phyloP scores from a whole-genome alignment of 2,797 vertebrate species.

The Bucorvus abyssinicus region DNA sequence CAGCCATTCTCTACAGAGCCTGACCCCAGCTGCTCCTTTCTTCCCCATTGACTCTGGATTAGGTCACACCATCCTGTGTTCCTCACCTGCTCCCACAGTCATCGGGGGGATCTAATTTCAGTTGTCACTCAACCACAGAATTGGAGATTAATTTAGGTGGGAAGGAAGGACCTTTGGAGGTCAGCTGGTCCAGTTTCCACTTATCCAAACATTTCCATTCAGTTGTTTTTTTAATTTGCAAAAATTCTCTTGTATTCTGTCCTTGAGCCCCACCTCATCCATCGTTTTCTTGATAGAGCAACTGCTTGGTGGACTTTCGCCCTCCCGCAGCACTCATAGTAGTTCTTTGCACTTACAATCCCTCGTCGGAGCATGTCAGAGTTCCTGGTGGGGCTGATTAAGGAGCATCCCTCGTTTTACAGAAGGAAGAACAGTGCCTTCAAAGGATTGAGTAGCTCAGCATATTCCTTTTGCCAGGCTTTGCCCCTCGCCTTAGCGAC shows the following conservation, averaged over 20 bases:
- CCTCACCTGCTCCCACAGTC: background rate
- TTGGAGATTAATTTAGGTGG: background rate
- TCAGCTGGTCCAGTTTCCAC: background rate
- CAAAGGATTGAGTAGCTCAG: background rate
- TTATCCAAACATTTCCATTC: background rate
- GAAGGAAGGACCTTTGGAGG: background rate
- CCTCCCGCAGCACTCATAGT: accelerated
- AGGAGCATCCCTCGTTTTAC: background rate
- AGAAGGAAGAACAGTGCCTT: background rate
- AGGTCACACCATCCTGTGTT: background rate
- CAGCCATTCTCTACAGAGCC: background rate
- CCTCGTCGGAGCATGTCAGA: background rate
- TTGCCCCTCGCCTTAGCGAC: accelerated
- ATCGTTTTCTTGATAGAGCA: background rate
- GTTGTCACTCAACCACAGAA: background rate
- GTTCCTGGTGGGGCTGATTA: background rate
- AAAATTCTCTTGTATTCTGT: background rate
- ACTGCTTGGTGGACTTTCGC: background rate
- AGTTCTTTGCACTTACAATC: background rate
- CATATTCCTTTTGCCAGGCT: background rate
- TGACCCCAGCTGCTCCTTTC: background rate
- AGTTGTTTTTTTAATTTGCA: accelerated
- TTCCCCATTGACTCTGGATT: background rate
- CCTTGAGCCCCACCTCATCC: background rate
- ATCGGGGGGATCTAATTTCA: background rate